Conservation (phyloP, 2,888 invertebrate genomes). For the Folsomia candida region DNA sequence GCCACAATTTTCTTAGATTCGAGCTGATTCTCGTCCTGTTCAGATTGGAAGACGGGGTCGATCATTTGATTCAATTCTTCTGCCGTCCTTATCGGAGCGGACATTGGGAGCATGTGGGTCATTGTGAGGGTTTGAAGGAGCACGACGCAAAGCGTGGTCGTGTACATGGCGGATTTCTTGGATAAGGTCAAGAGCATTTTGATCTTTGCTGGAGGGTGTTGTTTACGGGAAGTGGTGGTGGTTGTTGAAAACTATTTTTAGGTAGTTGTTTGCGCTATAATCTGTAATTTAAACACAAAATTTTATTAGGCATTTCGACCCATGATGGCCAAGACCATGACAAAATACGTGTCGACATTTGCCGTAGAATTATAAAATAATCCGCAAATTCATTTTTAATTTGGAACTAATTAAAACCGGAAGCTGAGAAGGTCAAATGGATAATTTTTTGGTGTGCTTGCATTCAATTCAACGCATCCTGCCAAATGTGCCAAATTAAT, state of each 20-base stretch:
- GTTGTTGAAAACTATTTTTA: too few relatives aligned
- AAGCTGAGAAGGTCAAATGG: background rate
- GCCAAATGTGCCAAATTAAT: background rate
- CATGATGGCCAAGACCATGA: too few relatives aligned
- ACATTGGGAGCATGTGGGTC: conserved; percentile 13
- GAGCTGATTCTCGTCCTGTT: conserved; percentile 29
- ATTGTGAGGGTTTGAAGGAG: conserved; percentile 15
- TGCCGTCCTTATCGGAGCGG: conserved; percentile 1
- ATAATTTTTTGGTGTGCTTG: background rate
- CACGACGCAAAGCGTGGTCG: conserved; percentile 6
- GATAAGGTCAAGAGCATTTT: conserved; percentile 7
- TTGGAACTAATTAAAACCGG: conserved; percentile 1
- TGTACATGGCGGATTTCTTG: background rate
- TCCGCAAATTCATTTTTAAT: background rate
- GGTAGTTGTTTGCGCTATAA: too few relatives aligned
- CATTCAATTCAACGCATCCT: background rate
- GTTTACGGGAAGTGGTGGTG: too few relatives aligned
- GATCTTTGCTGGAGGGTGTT: background rate
- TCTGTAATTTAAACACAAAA: too few relatives aligned
- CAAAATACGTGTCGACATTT: too few relatives aligned
- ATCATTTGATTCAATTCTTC: conserved; percentile 34
- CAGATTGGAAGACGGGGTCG: conserved; percentile 42
- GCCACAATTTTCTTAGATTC: conserved; percentile 36
- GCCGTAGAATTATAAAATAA: background rate
- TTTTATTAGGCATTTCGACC: background rate